Percentiles rank a stretch among this genome's conserved stretches.
Evolutionary conservation across 2,888 invertebrate genomes (phyloP).

Genomic region (Luperina testacea): DNA sequence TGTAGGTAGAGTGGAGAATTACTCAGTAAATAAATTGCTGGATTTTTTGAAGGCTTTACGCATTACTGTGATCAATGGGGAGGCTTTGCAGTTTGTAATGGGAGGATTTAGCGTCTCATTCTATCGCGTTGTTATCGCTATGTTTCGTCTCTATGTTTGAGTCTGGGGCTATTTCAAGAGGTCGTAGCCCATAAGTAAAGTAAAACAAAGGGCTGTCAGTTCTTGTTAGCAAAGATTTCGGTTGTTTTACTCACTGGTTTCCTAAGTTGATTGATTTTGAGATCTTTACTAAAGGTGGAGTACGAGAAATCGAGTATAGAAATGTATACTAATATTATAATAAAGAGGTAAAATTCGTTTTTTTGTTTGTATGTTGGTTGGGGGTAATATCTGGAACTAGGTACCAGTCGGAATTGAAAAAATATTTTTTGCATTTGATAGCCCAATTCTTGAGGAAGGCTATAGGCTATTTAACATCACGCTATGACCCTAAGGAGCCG

Average conservation of each 20-base stretch:
- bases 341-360: no score
- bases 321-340: neutral
- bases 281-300: conserved; percentile 40
- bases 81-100: conserved; percentile 86
- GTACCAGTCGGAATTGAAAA: no score
- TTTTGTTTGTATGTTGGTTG: neutral
- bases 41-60: conserved; percentile 88
- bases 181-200: conserved; percentile 73
- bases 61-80: conserved; percentile 87
- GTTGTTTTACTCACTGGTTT: conserved; percentile 72
- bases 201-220: conserved; percentile 78
- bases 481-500: neutral
- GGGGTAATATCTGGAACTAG: neutral
- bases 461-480: neutral
- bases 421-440: no score
- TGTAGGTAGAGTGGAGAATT: conserved; percentile 73
- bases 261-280: conserved; percentile 77
- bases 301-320: neutral
- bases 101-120: conserved; percentile 78
- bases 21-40: conserved; percentile 87
- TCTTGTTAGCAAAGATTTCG: conserved; percentile 82
- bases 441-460: no score
- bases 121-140: conserved; percentile 60
- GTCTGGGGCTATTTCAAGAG: conserved; percentile 77
- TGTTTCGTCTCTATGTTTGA: conserved; percentile 70